Conservation (phyloP, 2,888 invertebrate species). For the Allacma fusca region DNA sequence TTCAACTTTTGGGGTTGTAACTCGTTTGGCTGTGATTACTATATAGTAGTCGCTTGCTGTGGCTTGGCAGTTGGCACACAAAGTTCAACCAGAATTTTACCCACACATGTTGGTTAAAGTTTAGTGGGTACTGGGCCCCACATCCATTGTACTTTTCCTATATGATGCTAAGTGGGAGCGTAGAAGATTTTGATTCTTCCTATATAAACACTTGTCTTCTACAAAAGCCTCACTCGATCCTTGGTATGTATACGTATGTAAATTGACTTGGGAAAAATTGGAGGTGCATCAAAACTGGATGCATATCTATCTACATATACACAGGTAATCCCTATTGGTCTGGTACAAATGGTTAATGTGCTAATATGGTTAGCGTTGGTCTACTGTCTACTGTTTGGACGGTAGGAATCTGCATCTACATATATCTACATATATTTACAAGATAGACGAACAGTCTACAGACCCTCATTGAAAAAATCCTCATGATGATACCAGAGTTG, state of each 20-base stretch:
- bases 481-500: neutral
- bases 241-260: too few relatives aligned
- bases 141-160: neutral
- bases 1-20: slow-evolving; percentile 17
- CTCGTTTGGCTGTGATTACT: neutral
- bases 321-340: neutral
- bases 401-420: too few relatives aligned
- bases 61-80: slow-evolving; percentile 34
- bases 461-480: neutral
- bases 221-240: too few relatives aligned
- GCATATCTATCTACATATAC: neutral
- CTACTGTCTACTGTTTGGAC: slow-evolving; percentile 7
- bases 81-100: slow-evolving; percentile 41
- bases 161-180: neutral
- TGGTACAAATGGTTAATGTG: neutral
- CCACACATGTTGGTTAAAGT: slow-evolving; percentile 30
- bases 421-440: too few relatives aligned
- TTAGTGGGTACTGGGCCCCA: slow-evolving; percentile 5
- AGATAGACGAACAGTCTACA: neutral
- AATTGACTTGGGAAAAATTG: too few relatives aligned
- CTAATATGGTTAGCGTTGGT: neutral
- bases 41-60: neutral
- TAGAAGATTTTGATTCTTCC: slow-evolving; percentile 21
- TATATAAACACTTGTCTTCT: neutral
- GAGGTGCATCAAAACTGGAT: too few relatives aligned